phyloP scores from a whole-genome alignment of 2,888 invertebrate species.

The Sphaerophoria taeniata region DNA sequence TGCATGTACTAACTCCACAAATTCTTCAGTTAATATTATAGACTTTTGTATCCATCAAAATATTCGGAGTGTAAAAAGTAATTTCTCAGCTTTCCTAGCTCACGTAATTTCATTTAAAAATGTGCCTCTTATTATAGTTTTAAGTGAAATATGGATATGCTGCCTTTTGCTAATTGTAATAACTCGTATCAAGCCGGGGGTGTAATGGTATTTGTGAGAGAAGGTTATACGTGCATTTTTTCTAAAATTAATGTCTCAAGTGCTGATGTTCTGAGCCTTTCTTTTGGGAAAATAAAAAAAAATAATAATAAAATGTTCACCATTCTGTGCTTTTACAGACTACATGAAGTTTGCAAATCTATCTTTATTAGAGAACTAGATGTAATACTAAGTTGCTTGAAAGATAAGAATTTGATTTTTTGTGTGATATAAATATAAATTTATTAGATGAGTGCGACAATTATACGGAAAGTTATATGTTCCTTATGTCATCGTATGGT shows the following conservation, averaged over 20 bases:
- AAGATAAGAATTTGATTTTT: slow-evolving; percentile 6
- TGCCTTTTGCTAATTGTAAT: slow-evolving; percentile 34
- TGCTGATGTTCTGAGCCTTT: slow-evolving; percentile 4
- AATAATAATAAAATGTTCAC: neutral
- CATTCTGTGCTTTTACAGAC: neutral
- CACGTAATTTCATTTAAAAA: slow-evolving; percentile 7
- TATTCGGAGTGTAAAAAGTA: slow-evolving; percentile 12
- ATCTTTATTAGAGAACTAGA: slow-evolving; percentile 4
- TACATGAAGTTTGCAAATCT: neutral
- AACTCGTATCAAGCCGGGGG: slow-evolving; percentile 27
- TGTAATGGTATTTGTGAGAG: slow-evolving; percentile 31
- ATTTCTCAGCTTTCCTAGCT: slow-evolving; percentile 24
- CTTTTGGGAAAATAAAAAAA: neutral
- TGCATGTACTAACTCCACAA: slow-evolving; percentile 16
- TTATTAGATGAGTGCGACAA: slow-evolving; percentile 1
- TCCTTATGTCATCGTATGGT: neutral
- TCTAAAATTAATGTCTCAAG: slow-evolving; percentile 16
- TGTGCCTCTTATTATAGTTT: slow-evolving; percentile 13
- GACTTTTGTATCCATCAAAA: slow-evolving; percentile 22
- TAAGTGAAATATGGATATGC: slow-evolving; percentile 37
- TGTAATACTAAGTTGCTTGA: neutral
- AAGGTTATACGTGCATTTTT: slow-evolving; percentile 6
- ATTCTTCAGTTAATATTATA: slow-evolving; percentile 1
- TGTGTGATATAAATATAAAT: slow-evolving; percentile 7
- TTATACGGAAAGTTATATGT: neutral